Conservation (phyloP, 1,140 invertebrate genomes). For the Drosophila truncata region DNA sequence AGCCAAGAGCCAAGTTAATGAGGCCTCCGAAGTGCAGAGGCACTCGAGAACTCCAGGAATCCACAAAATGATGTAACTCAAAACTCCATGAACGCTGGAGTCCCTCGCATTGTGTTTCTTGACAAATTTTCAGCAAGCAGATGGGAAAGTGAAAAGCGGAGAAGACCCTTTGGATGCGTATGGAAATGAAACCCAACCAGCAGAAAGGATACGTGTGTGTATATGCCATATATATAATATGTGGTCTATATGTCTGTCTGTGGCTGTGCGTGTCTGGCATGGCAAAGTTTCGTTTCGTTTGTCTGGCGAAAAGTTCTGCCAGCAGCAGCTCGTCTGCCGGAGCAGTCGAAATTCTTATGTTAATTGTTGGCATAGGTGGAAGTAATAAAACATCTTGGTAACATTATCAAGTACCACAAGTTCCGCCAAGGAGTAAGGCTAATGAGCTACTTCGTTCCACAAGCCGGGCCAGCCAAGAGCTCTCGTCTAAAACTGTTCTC, state of each 20-base stretch:
- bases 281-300: conserved; percentile 51
- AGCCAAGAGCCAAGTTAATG: conserved; percentile 36
- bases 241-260: not conserved
- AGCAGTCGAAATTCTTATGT: conserved; percentile 70
- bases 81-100: conserved; percentile 46
- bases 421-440: conserved; percentile 37
- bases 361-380: conserved; percentile 82
- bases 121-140: conserved; percentile 63
- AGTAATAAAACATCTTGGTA: conserved; percentile 79
- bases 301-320: conserved; percentile 53
- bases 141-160: conserved; percentile 53
- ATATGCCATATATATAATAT: conserved; percentile 2
- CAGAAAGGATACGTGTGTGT: conserved; percentile 17
- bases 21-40: conserved; percentile 15
- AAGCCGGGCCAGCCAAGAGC: not conserved
- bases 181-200: conserved; percentile 59
- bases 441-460: conserved; percentile 19
- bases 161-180: conserved; percentile 41
- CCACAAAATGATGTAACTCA: conserved; percentile 67
- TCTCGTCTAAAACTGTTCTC: not conserved
- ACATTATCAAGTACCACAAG: conserved; percentile 71
- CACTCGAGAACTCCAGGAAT: conserved; percentile 29
- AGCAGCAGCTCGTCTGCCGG: conserved; percentile 33
- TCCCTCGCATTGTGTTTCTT: conserved; percentile 57
- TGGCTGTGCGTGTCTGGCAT: conserved; percentile 40